phyloP scores from a whole-genome alignment of 2,888 invertebrate genomes.

The Melinaea menophilus region DNA sequence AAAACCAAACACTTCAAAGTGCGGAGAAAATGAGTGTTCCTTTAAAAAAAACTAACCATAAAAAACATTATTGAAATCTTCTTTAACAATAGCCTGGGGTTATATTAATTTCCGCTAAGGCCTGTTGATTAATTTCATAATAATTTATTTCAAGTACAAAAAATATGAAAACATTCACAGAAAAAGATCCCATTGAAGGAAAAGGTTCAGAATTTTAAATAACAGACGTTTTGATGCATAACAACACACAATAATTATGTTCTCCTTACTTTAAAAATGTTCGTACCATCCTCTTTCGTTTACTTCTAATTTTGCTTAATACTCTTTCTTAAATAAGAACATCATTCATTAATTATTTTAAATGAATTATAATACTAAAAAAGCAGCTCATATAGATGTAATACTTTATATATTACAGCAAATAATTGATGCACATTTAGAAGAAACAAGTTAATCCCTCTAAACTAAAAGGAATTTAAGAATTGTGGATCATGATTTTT shows the following conservation, averaged over 20 bases:
- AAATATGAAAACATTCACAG: slow-evolving; percentile 43
- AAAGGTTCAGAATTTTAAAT: slow-evolving; percentile 53
- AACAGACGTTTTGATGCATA: slow-evolving; percentile 45
- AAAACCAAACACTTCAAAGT: slow-evolving; percentile 57
- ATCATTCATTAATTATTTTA: slow-evolving; percentile 15
- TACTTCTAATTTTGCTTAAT: slow-evolving; percentile 20
- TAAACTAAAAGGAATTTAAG: no score
- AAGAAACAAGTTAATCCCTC: neutral
- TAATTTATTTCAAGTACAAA: slow-evolving; percentile 63
- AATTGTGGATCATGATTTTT: no score
- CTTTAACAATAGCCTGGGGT: slow-evolving; percentile 66
- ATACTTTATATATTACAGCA: no score
- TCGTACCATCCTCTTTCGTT: slow-evolving; percentile 16
- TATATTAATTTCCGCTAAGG: slow-evolving; percentile 70
- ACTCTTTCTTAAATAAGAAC: slow-evolving; percentile 19
- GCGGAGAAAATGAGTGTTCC: slow-evolving; percentile 46
- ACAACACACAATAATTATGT: slow-evolving; percentile 31
- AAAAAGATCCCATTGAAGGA: slow-evolving; percentile 45
- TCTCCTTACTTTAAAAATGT: slow-evolving; percentile 24
- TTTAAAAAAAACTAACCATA: slow-evolving; percentile 72
- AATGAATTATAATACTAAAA: slow-evolving; percentile 12
- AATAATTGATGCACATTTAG: neutral
- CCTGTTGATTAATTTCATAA: slow-evolving; percentile 69
- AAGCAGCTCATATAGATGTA: neutral
- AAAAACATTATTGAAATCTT: slow-evolving; percentile 69